Evolutionary conservation across 2,888 invertebrate genomes (phyloP).

Genomic region (Nemurella pictetii): DNA sequence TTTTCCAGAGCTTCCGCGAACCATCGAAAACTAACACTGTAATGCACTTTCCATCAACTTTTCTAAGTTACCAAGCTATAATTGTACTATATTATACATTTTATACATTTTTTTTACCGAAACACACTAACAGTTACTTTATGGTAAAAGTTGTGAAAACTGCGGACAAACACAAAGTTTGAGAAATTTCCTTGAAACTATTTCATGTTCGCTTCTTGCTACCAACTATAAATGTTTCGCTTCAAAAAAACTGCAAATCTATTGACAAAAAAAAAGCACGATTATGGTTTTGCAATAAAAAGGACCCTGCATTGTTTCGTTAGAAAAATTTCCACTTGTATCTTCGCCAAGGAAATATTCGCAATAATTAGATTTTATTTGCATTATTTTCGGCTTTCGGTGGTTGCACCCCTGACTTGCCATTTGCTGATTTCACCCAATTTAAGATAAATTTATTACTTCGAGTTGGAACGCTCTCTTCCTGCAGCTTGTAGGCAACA

Average conservation of each 20-base stretch:
- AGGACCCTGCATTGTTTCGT: slow-evolving; percentile 13
- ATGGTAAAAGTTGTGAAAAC: background rate
- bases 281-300: slow-evolving; percentile 11
- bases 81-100: background rate
- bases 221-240: background rate
- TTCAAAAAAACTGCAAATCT: no score
- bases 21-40: background rate
- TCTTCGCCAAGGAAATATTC: slow-evolving; percentile 16
- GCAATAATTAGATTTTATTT: slow-evolving; percentile 32
- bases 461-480: slow-evolving; percentile 15
- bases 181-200: background rate
- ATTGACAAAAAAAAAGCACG: no score
- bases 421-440: slow-evolving; percentile 39
- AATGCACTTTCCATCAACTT: background rate
- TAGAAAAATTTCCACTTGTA: background rate
- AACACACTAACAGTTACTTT: background rate
- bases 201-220: background rate
- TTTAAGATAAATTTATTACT: slow-evolving; percentile 40
- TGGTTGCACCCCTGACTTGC: slow-evolving; percentile 4
- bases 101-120: no score
- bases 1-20: background rate
- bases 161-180: background rate
- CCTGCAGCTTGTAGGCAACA: background rate
- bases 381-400: slow-evolving; percentile 26
- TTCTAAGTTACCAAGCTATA: background rate